Evolutionary conservation across 2,888 invertebrate species (phyloP).

Genomic region (Danaus chrysippus): DNA sequence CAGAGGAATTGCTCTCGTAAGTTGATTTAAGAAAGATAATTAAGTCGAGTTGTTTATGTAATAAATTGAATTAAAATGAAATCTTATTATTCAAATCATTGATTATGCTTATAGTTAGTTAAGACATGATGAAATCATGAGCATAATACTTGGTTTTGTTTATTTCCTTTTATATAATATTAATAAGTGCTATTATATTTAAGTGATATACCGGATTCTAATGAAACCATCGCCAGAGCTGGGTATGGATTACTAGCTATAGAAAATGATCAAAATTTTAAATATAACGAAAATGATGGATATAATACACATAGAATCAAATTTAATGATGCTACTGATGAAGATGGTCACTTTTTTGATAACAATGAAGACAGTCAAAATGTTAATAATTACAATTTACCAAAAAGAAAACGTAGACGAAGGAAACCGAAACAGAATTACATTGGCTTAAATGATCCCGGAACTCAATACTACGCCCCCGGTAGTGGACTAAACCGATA

Average conservation of each 20-base stretch:
- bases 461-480: conserved; percentile 28
- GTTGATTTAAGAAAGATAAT: conserved; percentile 20
- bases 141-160: no score
- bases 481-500: conserved; percentile 16
- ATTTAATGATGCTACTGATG: conserved; percentile 27
- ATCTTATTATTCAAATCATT: no score
- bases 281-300: neutral
- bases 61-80: neutral
- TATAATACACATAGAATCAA: conserved; percentile 12
- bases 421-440: conserved; percentile 32
- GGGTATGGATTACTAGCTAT: conserved; percentile 28
- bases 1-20: conserved; percentile 41
- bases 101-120: no score
- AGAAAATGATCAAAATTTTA: conserved; percentile 4
- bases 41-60: neutral
- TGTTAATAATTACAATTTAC: conserved; percentile 32
- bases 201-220: conserved; percentile 37
- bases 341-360: neutral
- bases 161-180: neutral
- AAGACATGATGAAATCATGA: no score
- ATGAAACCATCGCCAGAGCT: conserved; percentile 30
- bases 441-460: conserved; percentile 32
- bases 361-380: neutral
- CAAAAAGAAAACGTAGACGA: conserved; percentile 44
- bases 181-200: conserved; percentile 22